phyloP scores from a whole-genome alignment of 2,113 vertebrate species.

The Lathamus discolor region DNA sequence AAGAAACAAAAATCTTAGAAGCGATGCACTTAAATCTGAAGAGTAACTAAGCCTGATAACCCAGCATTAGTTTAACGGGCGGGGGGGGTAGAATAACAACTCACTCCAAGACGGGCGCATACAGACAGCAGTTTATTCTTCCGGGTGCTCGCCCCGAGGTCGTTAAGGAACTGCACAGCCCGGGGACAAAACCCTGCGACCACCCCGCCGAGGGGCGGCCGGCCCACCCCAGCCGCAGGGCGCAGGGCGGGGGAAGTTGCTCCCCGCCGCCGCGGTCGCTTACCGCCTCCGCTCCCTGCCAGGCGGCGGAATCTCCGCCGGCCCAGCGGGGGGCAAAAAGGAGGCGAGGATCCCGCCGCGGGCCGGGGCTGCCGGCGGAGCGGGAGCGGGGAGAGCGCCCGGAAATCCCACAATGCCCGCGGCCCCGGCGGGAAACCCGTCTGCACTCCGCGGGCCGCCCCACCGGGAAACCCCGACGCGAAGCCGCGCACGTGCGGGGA shows the following conservation, averaged over 20 bases:
- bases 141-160: fast-evolving
- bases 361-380: not conserved
- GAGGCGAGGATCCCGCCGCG: not conserved
- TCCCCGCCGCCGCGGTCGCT: not conserved
- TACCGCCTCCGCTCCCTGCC: not conserved
- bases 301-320: not conserved
- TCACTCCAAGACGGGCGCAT: fast-evolving
- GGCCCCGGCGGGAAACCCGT: conserved; percentile 42
- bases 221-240: not conserved
- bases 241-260: not conserved
- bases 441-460: not conserved
- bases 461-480: not conserved
- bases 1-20: not conserved
- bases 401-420: conserved; percentile 29
- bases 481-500: not conserved
- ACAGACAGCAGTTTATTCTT: too few species aligned
- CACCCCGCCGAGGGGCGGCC: too few species aligned
- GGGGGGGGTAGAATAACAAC: not conserved
- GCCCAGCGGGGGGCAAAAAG: not conserved
- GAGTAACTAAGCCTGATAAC: not conserved
- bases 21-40: not conserved
- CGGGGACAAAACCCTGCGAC: not conserved
- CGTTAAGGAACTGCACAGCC: too few species aligned
- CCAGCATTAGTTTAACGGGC: too few species aligned
- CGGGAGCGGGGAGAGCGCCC: not conserved